A percentile compares a stretch with the other conserved stretches of the same genome.
Evolutionary conservation across 2,888 invertebrate genomes (phyloP).

Genomic region (Scaptomyza flava): DNA sequence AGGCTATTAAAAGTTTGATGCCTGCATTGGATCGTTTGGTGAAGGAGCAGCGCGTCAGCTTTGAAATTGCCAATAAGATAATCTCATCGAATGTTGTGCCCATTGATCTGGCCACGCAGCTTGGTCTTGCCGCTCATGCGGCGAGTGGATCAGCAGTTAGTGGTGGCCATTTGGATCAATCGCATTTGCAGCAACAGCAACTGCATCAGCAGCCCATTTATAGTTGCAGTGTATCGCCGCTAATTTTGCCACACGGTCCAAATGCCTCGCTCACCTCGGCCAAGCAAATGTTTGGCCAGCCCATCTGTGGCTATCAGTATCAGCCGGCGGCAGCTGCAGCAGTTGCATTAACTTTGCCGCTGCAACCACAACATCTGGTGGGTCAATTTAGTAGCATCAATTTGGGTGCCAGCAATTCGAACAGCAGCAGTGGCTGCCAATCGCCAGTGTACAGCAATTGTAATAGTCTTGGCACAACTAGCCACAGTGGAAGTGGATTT

Average conservation of each 20-base stretch:
- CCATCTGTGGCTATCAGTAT: slow-evolving; percentile 66
- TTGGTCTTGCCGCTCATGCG: slow-evolving; percentile 86
- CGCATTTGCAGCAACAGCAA: slow-evolving; percentile 62
- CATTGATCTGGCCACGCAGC: slow-evolving; percentile 85
- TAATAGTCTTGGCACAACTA: slow-evolving; percentile 70
- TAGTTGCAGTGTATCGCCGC: slow-evolving; percentile 83
- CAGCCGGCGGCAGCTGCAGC: slow-evolving; percentile 31
- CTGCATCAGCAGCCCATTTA: slow-evolving; percentile 82
- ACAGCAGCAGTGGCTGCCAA: slow-evolving; percentile 82
- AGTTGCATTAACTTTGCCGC: slow-evolving; percentile 40
- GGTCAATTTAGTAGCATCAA: slow-evolving; percentile 81
- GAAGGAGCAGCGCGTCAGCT: slow-evolving; percentile 84
- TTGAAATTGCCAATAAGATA: slow-evolving; percentile 84
- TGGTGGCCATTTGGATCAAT: slow-evolving; percentile 74
- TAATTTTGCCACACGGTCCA: slow-evolving; percentile 71
- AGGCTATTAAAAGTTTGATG: slow-evolving; percentile 85
- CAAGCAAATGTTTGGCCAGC: slow-evolving; percentile 74
- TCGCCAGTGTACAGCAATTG: slow-evolving; percentile 85
- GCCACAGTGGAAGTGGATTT: slow-evolving; percentile 79
- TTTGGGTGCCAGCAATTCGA: slow-evolving; percentile 66
- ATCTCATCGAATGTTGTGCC: slow-evolving; percentile 85
- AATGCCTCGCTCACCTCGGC: slow-evolving; percentile 63
- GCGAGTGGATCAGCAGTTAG: slow-evolving; percentile 83
- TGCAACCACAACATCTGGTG: slow-evolving; percentile 63
- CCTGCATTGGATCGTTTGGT: slow-evolving; percentile 84